Percentiles rank a stretch among this genome's conserved stretches.
Evolutionary conservation across 2,113 vertebrate genomes (phyloP).

Genomic region (Canis aureus): DNA sequence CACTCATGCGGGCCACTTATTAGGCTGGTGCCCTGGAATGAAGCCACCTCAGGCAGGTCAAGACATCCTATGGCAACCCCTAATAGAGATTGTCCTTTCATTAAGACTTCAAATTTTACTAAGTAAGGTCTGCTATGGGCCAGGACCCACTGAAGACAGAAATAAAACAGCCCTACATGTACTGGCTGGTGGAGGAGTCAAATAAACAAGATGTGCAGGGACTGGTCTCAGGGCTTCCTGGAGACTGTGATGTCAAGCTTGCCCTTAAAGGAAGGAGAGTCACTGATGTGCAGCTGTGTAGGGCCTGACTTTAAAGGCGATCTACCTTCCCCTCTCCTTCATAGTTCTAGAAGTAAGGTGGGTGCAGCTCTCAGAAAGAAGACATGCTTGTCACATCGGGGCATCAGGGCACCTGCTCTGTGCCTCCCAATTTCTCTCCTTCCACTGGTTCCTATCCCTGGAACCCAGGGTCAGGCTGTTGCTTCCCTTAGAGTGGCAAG

Average conservation of each 20-base stretch:
- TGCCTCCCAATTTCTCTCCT: not conserved
- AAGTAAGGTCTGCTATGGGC: not conserved
- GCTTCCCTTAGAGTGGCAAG: not conserved
- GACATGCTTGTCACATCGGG: not conserved
- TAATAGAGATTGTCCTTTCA: not conserved
- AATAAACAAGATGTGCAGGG: not conserved
- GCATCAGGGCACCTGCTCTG: not conserved
- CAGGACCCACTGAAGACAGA: not conserved
- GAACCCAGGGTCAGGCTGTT: not conserved
- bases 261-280: not conserved
- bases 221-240: not conserved
- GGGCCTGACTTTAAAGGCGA: not conserved
- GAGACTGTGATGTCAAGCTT: not conserved
- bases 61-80: not conserved
- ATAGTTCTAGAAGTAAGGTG: accelerated
- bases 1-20: not conserved
- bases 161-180: not conserved
- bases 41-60: too few species aligned
- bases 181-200: not conserved
- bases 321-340: not conserved
- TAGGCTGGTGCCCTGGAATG: not conserved
- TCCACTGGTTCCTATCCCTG: not conserved
- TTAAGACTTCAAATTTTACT: not conserved
- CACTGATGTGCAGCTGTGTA: not conserved
- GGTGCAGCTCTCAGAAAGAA: not conserved